Evolutionary conservation across 2,888 invertebrate genomes (phyloP), one percentile per base, ranked within the genome.

Genomic region (Chromoteleia sp.): DNA sequence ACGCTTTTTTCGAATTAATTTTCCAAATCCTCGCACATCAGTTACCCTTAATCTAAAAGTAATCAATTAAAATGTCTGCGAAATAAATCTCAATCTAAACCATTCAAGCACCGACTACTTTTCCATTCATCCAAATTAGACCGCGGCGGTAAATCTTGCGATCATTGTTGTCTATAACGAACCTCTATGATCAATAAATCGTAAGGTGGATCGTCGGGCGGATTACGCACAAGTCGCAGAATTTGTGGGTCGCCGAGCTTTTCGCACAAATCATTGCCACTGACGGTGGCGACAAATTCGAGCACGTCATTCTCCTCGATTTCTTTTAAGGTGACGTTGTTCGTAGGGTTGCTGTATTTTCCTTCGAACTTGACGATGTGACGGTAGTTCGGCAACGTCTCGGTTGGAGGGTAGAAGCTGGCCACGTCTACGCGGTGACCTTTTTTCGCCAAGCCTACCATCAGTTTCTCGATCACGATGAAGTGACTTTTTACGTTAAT

Each of bases 401-500:
- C 87, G 71, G 89, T 88, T 54, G 88, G 80, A 0, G 92, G 91
- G 63, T 92, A 92, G 25, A 90, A 85, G 56, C 92, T 90, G 6
- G 91, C 83, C 1, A 89, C 87, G 10, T 89, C 90, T 15, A 93
- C 92, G 73, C 92, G 92, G 81, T 93, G 93, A 0, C 93, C 92
- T 7, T 90, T 85, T 5, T 86, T 84, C 0, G 92, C 87, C 1
- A 93, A 89, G 45, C 90, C 92, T 76, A 89, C 89, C 29, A 93
- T 89, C 21, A 93, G 80, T 0, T 91, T 86, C 36, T 88, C 90
- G 52, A 89, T 89, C 90, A 93, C 92, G 82, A 91, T 90, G 17
- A 88, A 92, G 68, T 93, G 93, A 59, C 93, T 93, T 74, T 88
- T 92, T 8, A 92, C 92, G 7, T 92, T 91, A 76, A 92, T 91